These are phyloP conservation scores for Bembecia ichneumoniformis DNA, from an alignment of 2,888 invertebrate genomes.

Conservation along the genomic window DNA sequence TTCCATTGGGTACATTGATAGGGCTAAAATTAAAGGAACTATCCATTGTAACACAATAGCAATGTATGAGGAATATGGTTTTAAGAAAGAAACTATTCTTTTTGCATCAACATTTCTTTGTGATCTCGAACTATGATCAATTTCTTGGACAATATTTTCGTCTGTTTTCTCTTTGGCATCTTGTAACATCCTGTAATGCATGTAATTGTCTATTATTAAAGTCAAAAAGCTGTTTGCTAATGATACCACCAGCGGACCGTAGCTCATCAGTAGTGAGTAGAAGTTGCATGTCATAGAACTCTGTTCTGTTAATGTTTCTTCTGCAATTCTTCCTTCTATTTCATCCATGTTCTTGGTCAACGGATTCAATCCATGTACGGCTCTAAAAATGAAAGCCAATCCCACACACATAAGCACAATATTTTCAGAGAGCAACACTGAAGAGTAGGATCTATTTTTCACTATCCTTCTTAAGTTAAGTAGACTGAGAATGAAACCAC, in stretches of 20 bases:
- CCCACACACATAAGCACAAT: conserved; percentile 51
- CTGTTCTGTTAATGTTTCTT: conserved; percentile 13
- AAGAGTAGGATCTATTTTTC: conserved; percentile 29
- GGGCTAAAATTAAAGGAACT: conserved; percentile 39
- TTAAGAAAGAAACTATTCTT: conserved; percentile 25
- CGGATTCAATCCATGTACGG: conserved; percentile 30
- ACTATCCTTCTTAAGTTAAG: conserved; percentile 45
- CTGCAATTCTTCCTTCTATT: conserved; percentile 30
- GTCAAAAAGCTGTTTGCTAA: conserved; percentile 57
- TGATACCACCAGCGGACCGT: conserved; percentile 51
- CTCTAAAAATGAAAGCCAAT: conserved; percentile 41
- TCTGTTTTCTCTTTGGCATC: conserved; percentile 35
- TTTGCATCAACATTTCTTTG: conserved; percentile 13
- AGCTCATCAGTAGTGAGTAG: conserved; percentile 37
- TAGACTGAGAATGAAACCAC: conserved; percentile 47
- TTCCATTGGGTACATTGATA: conserved; percentile 51
- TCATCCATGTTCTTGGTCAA: conserved; percentile 27
- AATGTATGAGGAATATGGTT: conserved; percentile 41
- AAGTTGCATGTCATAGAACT: conserved; percentile 30
- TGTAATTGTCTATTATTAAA: conserved; percentile 54
- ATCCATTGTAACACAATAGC: conserved; percentile 50
- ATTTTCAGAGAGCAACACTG: conserved; percentile 55
- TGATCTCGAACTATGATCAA: conserved; percentile 17
- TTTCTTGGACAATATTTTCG: conserved; percentile 35
- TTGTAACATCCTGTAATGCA: conserved; percentile 49